Percentiles rank a stretch among this genome's conserved stretches.
Evolutionary conservation across 2,113 vertebrate genomes (phyloP).

Genomic region (Mixornis gularis): DNA sequence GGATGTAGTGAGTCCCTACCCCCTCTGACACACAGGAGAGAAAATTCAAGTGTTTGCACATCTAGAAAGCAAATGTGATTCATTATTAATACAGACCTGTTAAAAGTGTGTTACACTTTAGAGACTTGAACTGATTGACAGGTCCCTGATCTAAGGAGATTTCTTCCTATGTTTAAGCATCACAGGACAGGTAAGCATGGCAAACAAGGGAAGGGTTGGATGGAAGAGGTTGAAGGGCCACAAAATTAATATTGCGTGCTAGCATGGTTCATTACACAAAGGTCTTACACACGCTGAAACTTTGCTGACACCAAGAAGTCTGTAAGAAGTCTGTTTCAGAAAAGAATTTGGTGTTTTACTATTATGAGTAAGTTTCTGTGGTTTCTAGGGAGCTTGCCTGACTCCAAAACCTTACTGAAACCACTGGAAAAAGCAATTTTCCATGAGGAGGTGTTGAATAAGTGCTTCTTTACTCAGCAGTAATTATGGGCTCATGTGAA

Average conservation of each 20-base stretch:
- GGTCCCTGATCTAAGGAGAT: not conserved
- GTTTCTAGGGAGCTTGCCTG: not conserved
- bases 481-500: not conserved
- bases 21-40: not conserved
- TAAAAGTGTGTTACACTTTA: not conserved
- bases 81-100: not conserved
- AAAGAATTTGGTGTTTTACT: not conserved
- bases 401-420: not conserved
- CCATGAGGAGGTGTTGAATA: not conserved
- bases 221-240: not conserved
- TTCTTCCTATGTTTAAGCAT: not conserved
- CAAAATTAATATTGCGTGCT: not conserved
- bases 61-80: constrained; percentile 1
- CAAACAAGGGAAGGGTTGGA: not conserved
- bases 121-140: not conserved
- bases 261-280: not conserved
- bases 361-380: not conserved
- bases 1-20: not conserved
- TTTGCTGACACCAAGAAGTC: not conserved
- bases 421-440: not conserved
- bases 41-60: not conserved
- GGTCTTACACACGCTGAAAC: not conserved
- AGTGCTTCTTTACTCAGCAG: not conserved
- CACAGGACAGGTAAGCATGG: not conserved
- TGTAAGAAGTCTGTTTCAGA: not conserved